Evolutionary conservation across 2,797 vertebrate genomes (phyloP), one percentile per base, ranked within the genome.

Genomic region (Melanotaenia maccullochi): DNA sequence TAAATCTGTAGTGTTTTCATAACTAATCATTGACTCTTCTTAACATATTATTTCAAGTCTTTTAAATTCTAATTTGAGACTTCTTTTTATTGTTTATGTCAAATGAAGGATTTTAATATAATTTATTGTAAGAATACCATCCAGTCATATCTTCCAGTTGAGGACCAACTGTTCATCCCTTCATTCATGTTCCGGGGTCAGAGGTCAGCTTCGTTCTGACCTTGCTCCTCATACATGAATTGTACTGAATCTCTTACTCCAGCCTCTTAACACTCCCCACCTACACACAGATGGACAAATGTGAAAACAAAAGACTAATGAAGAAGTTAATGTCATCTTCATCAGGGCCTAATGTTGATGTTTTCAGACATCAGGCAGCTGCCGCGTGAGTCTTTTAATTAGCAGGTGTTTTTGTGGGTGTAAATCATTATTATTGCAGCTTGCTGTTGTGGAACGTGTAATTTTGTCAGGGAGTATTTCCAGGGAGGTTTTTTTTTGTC

Each of bases 351-450:
- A 22, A 32, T 74, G 51, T 81, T 81, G 82, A 75, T 82, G 84
- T 74, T 47, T 20, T 69, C 67, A 63, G 71, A 79, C 78, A 73
- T 60, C 63, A 33, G 66, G 73, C 84, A 86, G 84, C 82, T 85
- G 84, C 1, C 24, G 59, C 60, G 33, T 30, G 58, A 16, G 25
- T 75, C 92, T 92, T 89, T 90, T 94, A 96, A 93, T 95, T 93
- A 93, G 75, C 76, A 73, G 76, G 52, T 77, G 67, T 60, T 33
- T 22, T 60, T 63, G 72, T 73, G 59, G 69, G 64, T 78, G 76
- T 73, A 68, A 80, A 71, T 80, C 38, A 40, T 75, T 28, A 73
- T 68, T 76, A 61, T 14, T 65, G 64, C 60, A 51, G 64, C 62
- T 68, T 42, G 55, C 67, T 60, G 63, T 47, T 13, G 54, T 54